Evolutionary conservation across 2,113 vertebrate species (phyloP), one percentile per base, ranked within the genome.

Genomic region (Chloroceryle aenea): DNA sequence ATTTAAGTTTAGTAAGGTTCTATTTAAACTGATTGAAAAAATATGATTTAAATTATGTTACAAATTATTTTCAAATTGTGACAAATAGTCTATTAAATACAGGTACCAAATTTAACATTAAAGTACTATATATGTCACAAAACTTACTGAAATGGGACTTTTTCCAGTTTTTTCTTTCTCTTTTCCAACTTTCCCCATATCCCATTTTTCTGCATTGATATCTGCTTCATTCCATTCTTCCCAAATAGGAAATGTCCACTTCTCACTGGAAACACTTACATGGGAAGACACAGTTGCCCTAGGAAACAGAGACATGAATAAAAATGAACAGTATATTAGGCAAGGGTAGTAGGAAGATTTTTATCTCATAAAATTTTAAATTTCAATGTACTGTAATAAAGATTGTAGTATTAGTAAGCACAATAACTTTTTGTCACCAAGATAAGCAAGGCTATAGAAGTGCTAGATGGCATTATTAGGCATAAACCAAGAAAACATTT

Each of bases 161-260:
- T 97, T 99, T 30, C 38, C 98, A 10, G 74, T 7, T 95, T 98
- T 99, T 59, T 97, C 98, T 59, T 98, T 98, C 61, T 99, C 98
- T 91, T 99, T 99, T 19, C 77, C 80, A 66, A 42, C 58, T 98
- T 98, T 99, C 58, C 88, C 97, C 22, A 78, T 27, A n/a, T 99
- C 98, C 99, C 99, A 99, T 95, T 99, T 99, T 97, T 99, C 99
- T 40, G 97, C 95, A 93, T 97, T 99, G 87, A 99, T 92, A 55
- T 99, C 99, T 10, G 97, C 95, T 83, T 99, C 99, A 38, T 94
- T 99, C 99, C 99, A 99, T 95, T 99, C 99, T 7, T 99, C 99
- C 99, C 99, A 99, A 77, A 99, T 94, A 12, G 98, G 95, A 89
- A 98, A 98, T 71, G 71, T 98, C 79, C 78, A 95, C 64, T 93